These are phyloP conservation scores for Trididemnum miniatum DNA, from an alignment of 23 tunicate species.

Conservation along the genomic window DNA sequence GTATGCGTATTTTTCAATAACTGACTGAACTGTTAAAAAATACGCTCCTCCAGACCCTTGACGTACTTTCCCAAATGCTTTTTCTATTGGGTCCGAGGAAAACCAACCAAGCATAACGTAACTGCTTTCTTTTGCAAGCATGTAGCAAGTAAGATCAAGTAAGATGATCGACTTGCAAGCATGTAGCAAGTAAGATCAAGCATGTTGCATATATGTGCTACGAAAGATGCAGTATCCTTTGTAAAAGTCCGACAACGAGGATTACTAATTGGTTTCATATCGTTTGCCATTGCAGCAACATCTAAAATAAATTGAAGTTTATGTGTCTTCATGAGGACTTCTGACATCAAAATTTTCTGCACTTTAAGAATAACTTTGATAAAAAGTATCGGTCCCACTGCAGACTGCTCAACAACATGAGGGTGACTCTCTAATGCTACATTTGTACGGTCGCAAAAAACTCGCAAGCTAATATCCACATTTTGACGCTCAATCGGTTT, in stretches of 20 bases:
- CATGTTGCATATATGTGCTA: background rate
- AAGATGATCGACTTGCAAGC: background rate
- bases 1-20: background rate
- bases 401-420: too few relatives aligned
- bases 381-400: too few relatives aligned
- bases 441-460: background rate
- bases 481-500: background rate
- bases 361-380: too few relatives aligned
- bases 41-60: background rate
- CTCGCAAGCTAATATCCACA: background rate
- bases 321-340: background rate
- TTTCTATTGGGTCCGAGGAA: background rate
- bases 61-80: background rate
- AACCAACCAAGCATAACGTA: background rate
- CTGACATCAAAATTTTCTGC: background rate
- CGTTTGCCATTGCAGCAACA: slow-evolving; percentile 4
- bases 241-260: background rate
- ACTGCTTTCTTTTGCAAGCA: too few relatives aligned
- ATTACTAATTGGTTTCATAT: background rate
- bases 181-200: background rate
- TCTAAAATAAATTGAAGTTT: background rate
- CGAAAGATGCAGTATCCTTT: background rate
- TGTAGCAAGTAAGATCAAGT: too few relatives aligned
- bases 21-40: background rate
- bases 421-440: background rate